These are phyloP conservation scores for Lasioglossum calceatum DNA, from an alignment of 2,888 invertebrate species.

Conservation along the genomic window DNA sequence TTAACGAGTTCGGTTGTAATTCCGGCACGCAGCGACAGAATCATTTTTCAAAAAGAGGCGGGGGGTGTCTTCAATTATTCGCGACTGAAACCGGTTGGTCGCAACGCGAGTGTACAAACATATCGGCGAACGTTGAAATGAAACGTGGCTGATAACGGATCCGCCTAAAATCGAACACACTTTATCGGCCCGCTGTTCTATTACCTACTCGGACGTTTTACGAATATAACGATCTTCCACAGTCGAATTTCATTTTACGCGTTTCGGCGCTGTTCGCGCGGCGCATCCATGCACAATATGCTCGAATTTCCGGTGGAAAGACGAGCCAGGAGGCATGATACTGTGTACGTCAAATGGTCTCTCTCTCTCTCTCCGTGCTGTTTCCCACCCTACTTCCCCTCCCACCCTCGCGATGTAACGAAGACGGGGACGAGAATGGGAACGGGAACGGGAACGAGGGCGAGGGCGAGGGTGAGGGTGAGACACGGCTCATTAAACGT, in stretches of 20 bases:
- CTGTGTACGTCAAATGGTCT: constrained; percentile 50
- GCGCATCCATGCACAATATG: neutral
- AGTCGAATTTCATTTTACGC: constrained; percentile 20
- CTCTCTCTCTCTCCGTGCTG: constrained; percentile 17
- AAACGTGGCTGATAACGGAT: neutral
- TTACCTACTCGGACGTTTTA: neutral
- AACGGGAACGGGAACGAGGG: constrained; percentile 37
- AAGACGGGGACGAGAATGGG: constrained; percentile 31
- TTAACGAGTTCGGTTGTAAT: constrained; percentile 6
- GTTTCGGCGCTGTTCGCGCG: neutral
- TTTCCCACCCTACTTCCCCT: neutral
- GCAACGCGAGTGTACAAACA: neutral
- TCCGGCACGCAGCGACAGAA: neutral
- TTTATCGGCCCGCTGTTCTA: neutral
- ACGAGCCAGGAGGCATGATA: constrained; percentile 32
- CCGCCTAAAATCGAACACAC: neutral
- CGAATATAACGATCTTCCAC: neutral
- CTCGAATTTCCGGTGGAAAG: constrained; percentile 30
- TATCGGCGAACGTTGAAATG: neutral
- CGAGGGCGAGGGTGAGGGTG: constrained; percentile 62
- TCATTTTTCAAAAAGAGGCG: constrained; percentile 24
- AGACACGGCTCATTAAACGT: constrained; percentile 74
- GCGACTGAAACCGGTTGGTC: neutral
- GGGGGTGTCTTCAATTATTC: constrained; percentile 22
- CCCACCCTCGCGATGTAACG: constrained; percentile 44